Conservation (phyloP, 2,797 vertebrate genomes). For the Toxotes lorentzi region DNA sequence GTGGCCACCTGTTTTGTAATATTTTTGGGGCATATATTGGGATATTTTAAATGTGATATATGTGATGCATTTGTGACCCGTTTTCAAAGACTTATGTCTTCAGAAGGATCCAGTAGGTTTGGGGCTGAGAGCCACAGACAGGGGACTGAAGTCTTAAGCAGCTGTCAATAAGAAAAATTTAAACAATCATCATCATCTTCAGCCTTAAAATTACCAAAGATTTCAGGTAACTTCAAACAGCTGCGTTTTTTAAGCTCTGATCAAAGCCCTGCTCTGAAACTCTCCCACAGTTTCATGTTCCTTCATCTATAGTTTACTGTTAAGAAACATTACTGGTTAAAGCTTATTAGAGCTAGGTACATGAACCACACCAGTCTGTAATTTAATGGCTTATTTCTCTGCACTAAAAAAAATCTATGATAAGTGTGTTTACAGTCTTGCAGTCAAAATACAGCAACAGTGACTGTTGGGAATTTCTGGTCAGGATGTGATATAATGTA, state of each 20-base stretch:
- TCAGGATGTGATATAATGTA: conserved; percentile 33
- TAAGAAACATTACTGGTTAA: not conserved
- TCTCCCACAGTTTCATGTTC: conserved; percentile 6
- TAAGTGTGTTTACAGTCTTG: not conserved
- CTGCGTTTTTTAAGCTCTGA: not conserved
- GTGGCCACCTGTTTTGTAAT: not conserved
- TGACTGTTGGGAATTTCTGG: conserved; percentile 30
- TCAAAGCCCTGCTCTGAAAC: conserved; percentile 2
- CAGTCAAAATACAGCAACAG: not conserved
- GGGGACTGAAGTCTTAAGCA: not conserved
- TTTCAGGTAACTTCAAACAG: not conserved
- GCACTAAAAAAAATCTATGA: not conserved
- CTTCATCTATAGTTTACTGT: conserved; percentile 11
- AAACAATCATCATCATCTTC: fast-evolving
- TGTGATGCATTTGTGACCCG: not conserved
- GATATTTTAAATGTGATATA: not conserved
- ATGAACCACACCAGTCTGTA: conserved; percentile 16
- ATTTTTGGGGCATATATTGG: not conserved
- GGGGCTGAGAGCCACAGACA: not conserved
- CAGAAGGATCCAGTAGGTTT: not conserved
- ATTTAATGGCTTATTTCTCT: not conserved
- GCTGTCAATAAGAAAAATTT: not conserved
- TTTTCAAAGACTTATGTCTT: not conserved
- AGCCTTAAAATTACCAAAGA: not conserved
- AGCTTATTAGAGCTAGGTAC: conserved; percentile 10